Conservation (phyloP, 2,113 vertebrate genomes). For the Columba livia region DNA sequence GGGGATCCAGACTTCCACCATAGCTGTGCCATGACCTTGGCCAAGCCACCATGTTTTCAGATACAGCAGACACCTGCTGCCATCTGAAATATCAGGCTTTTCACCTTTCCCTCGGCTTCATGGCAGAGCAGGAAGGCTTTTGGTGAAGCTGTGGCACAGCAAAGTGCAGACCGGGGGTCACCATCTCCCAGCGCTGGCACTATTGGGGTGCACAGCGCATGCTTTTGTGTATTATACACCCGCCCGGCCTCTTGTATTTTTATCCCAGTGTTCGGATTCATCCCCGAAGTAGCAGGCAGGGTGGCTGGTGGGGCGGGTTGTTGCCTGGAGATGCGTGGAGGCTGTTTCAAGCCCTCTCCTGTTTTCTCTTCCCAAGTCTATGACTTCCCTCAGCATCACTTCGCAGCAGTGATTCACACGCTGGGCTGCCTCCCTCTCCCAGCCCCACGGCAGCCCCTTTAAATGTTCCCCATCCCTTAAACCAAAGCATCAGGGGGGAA, state of each 20-base stretch:
- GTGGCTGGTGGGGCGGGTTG: conserved; percentile 33
- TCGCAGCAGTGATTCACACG: background rate
- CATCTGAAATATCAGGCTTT: background rate
- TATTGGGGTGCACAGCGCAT: background rate
- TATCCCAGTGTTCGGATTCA: background rate
- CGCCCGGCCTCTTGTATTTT: background rate
- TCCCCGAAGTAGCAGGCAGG: background rate
- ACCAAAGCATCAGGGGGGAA: background rate
- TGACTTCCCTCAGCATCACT: conserved; percentile 27
- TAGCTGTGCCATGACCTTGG: background rate
- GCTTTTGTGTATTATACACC: background rate
- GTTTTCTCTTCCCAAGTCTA: conserved; percentile 16
- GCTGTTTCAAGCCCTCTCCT: conserved; percentile 35
- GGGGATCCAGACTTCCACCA: fast-evolving
- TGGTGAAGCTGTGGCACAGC: background rate
- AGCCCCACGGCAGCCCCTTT: background rate
- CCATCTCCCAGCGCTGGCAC: fast-evolving
- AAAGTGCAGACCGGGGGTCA: fast-evolving
- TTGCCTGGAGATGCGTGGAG: conserved; percentile 51
- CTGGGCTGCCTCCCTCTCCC: background rate
- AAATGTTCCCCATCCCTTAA: background rate
- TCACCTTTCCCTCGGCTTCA: background rate
- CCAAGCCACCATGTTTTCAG: fast-evolving
- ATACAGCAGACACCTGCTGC: background rate
- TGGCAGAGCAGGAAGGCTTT: background rate